Conservation (phyloP, 2,797 vertebrate species). For the Limosa lapponica region DNA sequence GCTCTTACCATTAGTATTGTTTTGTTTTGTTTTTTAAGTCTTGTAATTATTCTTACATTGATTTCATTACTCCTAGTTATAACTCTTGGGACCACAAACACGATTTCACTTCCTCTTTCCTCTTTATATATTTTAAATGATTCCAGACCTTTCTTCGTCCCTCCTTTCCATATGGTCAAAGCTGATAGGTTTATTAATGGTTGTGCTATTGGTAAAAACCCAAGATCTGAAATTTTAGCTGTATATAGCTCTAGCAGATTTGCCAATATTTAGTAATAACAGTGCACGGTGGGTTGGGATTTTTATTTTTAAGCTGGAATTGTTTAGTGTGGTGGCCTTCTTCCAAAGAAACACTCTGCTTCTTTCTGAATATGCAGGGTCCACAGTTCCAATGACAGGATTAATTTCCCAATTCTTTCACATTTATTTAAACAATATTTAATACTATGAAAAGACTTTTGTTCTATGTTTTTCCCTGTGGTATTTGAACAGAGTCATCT, state of each 20-base stretch:
- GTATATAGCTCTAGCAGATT: background rate
- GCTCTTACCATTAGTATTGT: background rate
- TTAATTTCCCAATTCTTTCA: background rate
- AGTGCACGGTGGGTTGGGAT: background rate
- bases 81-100: background rate
- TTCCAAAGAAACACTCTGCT: background rate
- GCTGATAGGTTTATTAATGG: background rate
- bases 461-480: background rate
- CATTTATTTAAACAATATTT: background rate
- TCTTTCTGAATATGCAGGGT: background rate
- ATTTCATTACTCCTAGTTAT: background rate
- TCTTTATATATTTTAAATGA: background rate
- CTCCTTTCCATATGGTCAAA: background rate
- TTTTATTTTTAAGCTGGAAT: background rate
- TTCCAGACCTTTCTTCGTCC: background rate
- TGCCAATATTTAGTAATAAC: background rate
- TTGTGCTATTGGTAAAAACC: background rate
- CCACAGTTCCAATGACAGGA: background rate
- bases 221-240: background rate
- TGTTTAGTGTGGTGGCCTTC: background rate
- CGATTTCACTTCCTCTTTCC: constrained; percentile 30
- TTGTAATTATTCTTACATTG: background rate
- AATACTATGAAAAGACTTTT: background rate
- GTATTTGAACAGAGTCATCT: background rate
- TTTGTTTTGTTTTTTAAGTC: background rate